Percentiles rank a stretch among this genome's conserved stretches.
Evolutionary conservation across 2,888 invertebrate species (phyloP).

Genomic region (Phaedon cochleariae): DNA sequence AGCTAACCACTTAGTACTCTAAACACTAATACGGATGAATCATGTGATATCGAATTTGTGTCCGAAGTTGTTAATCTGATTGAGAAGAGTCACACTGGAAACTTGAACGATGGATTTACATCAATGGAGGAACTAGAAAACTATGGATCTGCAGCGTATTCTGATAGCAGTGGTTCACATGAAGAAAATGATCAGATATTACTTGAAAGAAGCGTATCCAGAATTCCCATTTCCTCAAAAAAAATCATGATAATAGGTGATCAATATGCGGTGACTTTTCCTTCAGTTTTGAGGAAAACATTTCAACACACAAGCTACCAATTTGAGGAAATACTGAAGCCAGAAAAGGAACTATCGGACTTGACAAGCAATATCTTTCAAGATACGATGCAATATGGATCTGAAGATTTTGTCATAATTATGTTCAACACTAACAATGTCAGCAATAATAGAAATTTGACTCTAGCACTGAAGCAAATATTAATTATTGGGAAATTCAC

Average conservation of each 20-base stretch:
- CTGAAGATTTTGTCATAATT: neutral
- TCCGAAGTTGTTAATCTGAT: too few species aligned
- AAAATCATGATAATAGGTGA: slow-evolving; percentile 4
- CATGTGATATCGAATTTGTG: too few species aligned
- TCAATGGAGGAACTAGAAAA: neutral
- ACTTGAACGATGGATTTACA: neutral
- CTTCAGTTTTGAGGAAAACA: neutral
- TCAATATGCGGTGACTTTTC: slow-evolving; percentile 1
- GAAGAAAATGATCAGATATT: neutral
- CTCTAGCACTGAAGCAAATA: neutral
- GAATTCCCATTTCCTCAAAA: neutral
- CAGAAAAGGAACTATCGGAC: neutral
- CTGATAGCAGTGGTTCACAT: neutral
- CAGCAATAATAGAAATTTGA: neutral
- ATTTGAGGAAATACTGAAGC: neutral
- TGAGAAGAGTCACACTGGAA: neutral
- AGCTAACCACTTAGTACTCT: neutral
- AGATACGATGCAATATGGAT: neutral
- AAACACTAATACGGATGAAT: neutral
- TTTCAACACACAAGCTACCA: neutral
- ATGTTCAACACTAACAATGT: slow-evolving; percentile 1
- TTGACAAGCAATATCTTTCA: neutral
- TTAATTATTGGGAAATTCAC: neutral
- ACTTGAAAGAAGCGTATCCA: neutral
- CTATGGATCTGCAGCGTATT: neutral